Percentiles rank a stretch among this genome's conserved stretches.
phyloP scores from a whole-genome alignment of 2,113 vertebrate genomes.

The Desmodus rotundus region DNA sequence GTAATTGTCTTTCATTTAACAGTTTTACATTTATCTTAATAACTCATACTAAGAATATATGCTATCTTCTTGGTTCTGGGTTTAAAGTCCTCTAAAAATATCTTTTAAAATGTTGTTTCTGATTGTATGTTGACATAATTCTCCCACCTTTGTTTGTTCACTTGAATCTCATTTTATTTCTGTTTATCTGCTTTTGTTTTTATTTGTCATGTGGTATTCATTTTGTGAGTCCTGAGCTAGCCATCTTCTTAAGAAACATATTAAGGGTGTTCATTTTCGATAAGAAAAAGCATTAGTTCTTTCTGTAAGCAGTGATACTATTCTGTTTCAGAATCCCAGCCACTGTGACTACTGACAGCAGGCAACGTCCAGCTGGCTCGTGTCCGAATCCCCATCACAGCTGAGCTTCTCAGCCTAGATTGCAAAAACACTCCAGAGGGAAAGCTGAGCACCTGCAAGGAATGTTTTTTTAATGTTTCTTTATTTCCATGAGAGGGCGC shows the following conservation, averaged over 20 bases:
- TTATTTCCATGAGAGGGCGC: neutral
- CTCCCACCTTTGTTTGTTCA: neutral
- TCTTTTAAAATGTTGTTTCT: neutral
- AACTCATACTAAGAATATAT: neutral
- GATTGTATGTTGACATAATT: neutral
- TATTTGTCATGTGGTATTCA: neutral
- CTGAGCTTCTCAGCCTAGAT: neutral
- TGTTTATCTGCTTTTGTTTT: neutral
- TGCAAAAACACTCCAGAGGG: neutral
- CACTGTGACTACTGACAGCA: neutral
- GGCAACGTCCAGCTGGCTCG: neutral
- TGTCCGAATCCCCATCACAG: neutral
- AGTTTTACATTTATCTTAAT: constrained; percentile 7
- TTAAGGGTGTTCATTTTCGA: neutral
- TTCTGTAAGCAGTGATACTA: neutral
- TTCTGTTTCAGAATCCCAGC: neutral
- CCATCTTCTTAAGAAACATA: neutral
- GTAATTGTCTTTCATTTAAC: neutral
- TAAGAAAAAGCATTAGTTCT: neutral
- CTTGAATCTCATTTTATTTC: neutral
- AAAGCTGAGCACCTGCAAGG: neutral
- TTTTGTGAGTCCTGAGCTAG: neutral
- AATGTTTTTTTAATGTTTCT: neutral
- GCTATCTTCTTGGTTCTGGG: neutral
- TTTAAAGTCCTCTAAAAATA: neutral